Base-by-base conservation (phyloP, 2,113 vertebrate species). In the Cyanoramphus novaezelandiae region DNA sequence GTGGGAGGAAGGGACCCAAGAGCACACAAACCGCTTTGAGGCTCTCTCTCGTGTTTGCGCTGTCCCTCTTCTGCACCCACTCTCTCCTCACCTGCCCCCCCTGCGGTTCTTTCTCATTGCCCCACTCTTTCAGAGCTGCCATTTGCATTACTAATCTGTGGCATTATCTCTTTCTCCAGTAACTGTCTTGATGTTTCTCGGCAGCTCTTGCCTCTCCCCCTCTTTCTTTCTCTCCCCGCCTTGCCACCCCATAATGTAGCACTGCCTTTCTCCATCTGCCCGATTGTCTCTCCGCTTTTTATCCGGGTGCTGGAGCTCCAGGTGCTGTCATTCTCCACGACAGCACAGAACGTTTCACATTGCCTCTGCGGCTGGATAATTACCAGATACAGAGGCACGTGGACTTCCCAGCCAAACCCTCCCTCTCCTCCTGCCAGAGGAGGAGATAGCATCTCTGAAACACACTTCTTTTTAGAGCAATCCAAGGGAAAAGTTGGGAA, bases 261-360 rank as follows among this genome's bases (percentile, higher is more conserved):
- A n/a, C 31, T 95, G 69, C 92, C 81, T 97, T 96, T 92, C 91
- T 92, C 88, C 80, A 94, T 97, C 91, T 96, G 39, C 79, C 92
- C 62, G 31, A 93, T 93, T 97, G 88, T 94, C 93, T 88, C 95
- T 90, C 59, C 0, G 39, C 84, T 92, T 95, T 96, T 90, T 86
- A 96, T 96, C 88, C 94, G 91, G 82, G 87, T 86, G 83, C 82
- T 93, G 93, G 82, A 95, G 94, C 94, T 94, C 71, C 95, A 97
- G 77, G 97, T 96, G 88, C 81, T 94, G 84, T 93, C 96, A 93
- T 85, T 95, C 88, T 95, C 75, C 20, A 39, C 67, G 74, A 93
- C 74, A 93, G 95, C 88, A 84, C 79, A 95, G 90, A 96, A 90
- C 28, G 20, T 94, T 97, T 97, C 90, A 81, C 52, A 94, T 97